Conservation (phyloP, 2,888 invertebrate genomes). For the Vanessa cardui region DNA sequence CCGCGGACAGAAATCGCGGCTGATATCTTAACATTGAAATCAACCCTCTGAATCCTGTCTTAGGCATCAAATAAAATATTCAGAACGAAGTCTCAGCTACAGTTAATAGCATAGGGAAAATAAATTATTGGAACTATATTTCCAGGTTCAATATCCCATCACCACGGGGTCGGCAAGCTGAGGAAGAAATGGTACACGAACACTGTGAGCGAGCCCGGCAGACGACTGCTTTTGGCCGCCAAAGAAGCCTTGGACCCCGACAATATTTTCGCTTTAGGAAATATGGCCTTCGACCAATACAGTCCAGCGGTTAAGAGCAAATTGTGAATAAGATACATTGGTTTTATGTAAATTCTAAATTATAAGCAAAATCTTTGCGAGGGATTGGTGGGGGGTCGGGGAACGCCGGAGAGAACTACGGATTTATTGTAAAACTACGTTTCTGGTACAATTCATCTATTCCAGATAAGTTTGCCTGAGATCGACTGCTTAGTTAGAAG, state of each 20-base stretch:
- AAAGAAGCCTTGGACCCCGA: conserved; percentile 95
- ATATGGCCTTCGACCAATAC: conserved; percentile 76
- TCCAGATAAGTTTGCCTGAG: no score
- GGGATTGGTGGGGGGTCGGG: no score
- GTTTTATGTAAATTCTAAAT: neutral
- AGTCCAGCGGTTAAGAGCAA: conserved; percentile 59
- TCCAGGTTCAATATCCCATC: conserved; percentile 93
- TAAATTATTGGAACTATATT: conserved; percentile 12
- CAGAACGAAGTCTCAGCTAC: no score
- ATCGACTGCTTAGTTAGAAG: no score
- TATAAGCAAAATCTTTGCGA: neutral
- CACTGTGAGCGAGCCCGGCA: conserved; percentile 92
- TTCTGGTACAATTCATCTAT: no score
- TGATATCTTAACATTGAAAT: no score
- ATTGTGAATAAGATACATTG: conserved; percentile 52
- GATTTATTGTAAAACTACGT: no score
- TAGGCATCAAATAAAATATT: no score
- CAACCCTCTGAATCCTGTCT: no score
- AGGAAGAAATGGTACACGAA: conserved; percentile 93
- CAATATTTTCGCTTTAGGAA: conserved; percentile 96
- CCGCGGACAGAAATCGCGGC: no score
- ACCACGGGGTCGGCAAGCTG: conserved; percentile 97
- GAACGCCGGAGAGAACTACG: no score
- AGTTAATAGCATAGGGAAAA: neutral
- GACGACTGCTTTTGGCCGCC: conserved; percentile 89